Conservation (phyloP, 92 coral and sea anemone genomes). For the Desmophyllum pertusum region DNA sequence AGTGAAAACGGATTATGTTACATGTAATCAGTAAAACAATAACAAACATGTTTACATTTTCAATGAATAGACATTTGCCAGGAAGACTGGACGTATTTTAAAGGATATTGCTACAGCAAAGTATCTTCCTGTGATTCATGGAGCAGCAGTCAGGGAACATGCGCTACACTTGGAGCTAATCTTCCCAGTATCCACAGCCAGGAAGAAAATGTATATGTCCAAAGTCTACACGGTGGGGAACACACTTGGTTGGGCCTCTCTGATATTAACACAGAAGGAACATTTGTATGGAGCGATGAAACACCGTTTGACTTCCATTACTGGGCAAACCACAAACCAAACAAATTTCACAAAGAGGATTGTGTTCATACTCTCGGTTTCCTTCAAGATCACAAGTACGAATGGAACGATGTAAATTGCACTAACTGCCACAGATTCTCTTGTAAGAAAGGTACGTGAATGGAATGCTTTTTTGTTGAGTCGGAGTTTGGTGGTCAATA, state of each 20-base stretch:
- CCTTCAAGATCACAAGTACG: background rate
- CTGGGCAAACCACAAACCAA: conserved; percentile 24
- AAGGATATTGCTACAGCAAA: conserved; percentile 31
- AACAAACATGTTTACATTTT: background rate
- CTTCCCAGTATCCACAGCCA: conserved; percentile 37
- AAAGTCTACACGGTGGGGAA: conserved; percentile 13
- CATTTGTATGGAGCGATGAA: conserved; percentile 25
- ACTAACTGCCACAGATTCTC: conserved; percentile 3
- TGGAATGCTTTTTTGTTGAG: too few species aligned
- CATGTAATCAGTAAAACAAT: too few species aligned
- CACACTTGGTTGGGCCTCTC: conserved; percentile 27
- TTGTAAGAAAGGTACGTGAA: conserved; percentile 27
- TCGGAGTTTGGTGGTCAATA: too few species aligned
- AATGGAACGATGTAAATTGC: conserved; percentile 32
- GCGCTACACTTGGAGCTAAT: conserved; percentile 11
- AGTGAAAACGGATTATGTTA: too few species aligned
- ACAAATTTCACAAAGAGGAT: conserved; percentile 4
- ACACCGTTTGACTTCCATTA: background rate
- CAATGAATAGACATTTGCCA: background rate
- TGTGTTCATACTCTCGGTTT: conserved; percentile 37
- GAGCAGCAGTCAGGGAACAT: conserved; percentile 4
- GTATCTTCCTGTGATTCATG: conserved; percentile 21
- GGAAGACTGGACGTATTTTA: conserved; percentile 8
- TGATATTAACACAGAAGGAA: conserved; percentile 20
- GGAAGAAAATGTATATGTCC: conserved; percentile 25